Base-by-base conservation (phyloP, 2,888 invertebrate genomes). In the Eristalis pertinax region DNA sequence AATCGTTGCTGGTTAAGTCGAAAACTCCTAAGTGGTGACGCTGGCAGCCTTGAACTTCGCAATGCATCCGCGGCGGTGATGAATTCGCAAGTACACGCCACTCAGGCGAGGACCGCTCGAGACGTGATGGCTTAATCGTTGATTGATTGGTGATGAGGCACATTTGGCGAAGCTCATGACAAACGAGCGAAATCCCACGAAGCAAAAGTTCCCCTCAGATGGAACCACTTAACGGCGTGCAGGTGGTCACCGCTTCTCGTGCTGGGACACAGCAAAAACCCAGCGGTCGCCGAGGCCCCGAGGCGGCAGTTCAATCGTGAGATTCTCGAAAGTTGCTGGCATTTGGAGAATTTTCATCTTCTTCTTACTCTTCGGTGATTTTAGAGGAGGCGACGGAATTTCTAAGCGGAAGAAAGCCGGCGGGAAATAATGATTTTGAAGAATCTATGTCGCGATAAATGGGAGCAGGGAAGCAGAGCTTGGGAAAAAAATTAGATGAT, bases 1-100 rank as follows among this genome's bases (percentile, higher is more conserved):
- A 35, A 35, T 11, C 29, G 29, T 29, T 29, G 13, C 5, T 32
- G 4, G 7, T 68, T 69, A 38, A 63, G 62, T 63, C 38, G 35
- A 68, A 35, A 64, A 58, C 68, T 67, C 65, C 60, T 70, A 62
- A 77, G 69, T 69, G 43, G 32, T 63, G 62, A 19, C 63, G 83
- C n/a, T 13, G 50, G 19, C 50, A 63, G 41, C 83, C 83, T 83
- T 83, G 83, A 83, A 83, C 83, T 83, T 83, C 78, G 24, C 50
- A 68, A 32, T 78, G 78, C 83, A 78, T 68, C 73, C 60, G 60
- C 43, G 72, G n/a, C 73, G 83, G n/a, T 73, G 83, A 83, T 83
- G 68, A 83, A 77, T 73, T 68, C 10, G 62, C 63, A 69, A 68
- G 60, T 75, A 77, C 68, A n/a, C 2, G 2, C 38, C 2, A 10